These are phyloP conservation scores for Platyrinchus mystaceus DNA, from an alignment of 2,797 vertebrate genomes.

Conservation along the genomic window DNA sequence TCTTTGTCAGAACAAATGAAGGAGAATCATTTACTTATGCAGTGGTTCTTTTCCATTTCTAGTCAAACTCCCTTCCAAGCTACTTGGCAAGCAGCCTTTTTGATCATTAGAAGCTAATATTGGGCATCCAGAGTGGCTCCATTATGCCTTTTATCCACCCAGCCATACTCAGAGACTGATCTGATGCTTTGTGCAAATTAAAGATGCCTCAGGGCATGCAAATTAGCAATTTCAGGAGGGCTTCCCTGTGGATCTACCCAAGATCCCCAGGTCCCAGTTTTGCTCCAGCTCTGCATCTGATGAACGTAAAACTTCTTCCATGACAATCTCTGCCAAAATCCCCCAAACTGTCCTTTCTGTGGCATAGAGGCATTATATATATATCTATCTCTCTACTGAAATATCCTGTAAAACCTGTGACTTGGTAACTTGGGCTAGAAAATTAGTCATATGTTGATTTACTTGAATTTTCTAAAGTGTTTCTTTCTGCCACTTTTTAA, in stretches of 20 bases:
- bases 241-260: background rate
- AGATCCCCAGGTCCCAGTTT: background rate
- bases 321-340: background rate
- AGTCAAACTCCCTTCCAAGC: background rate
- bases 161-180: background rate
- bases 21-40: background rate
- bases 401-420: background rate
- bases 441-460: background rate
- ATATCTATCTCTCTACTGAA: accelerated
- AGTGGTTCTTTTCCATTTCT: background rate
- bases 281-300: background rate
- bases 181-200: background rate
- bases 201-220: background rate
- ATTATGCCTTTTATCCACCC: background rate
- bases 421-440: background rate
- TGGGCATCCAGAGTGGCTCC: background rate
- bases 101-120: background rate
- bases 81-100: background rate
- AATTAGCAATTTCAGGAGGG: background rate
- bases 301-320: background rate
- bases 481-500: background rate
- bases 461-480: background rate
- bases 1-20: background rate
- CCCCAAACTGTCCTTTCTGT: background rate
- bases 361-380: background rate